Evolutionary conservation across 2,113 vertebrate genomes (phyloP), one percentile per base, ranked within the genome.

Genomic region (Pogona vitticeps): DNA sequence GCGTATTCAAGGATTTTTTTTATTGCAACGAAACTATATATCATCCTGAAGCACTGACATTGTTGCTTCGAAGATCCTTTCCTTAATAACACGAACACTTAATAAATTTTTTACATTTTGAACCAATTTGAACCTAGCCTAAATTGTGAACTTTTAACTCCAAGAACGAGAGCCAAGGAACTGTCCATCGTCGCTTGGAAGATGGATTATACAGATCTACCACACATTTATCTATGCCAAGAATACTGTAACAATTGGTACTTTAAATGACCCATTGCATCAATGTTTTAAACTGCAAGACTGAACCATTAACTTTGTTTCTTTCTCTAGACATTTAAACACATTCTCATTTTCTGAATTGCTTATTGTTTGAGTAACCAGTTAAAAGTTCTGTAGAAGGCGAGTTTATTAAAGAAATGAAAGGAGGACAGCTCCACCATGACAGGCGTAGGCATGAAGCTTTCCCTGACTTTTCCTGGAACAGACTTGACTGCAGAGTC

Each of bases 71-170:
- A 42, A 77, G 65, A 33, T 23, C 33, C n/a, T 88, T 61, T 76
- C 20, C 75, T 8, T 38, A 78, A 15, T 40, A 26, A n/a, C 61
- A 20, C 21, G 59, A 84, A 20, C 21, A 59, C 26, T 46, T 76
- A 36, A 83, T 46, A 0, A 2, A 90, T 20, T 0, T 83, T 84
- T 70, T 76, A 58, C 65, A 86, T 90, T 90, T 83, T 83, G 33
- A 91, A 87, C 40, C 8, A 84, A 82, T 75, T 92, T 80, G 63
- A 79, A 85, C 42, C 13, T 79, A 83, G 75, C 23, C 1, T 26
- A 84, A 42, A 81, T n/a, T 21, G 8, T 1, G 2, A 85, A 89
- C 26, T 70, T 90, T 88, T 52, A 59, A 71, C 46, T 84, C 28
- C 28, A 46, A 86, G 80, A 70, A 72, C 7, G 76, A 56, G 80